phyloP scores from a whole-genome alignment of 2,888 invertebrate species.

The Caenorhabditis sp. region DNA sequence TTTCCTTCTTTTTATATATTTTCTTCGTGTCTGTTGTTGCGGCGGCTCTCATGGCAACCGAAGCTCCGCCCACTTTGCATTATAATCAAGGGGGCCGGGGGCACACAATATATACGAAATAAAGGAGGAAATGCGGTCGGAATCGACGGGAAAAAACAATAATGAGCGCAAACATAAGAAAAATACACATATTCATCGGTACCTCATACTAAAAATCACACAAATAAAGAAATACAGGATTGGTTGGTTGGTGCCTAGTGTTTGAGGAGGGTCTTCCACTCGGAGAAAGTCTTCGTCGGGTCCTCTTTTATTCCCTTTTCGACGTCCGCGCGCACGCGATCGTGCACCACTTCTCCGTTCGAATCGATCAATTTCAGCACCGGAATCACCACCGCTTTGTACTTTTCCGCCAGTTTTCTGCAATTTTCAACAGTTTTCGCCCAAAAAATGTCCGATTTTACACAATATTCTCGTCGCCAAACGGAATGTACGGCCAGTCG shows the following conservation, averaged over 20 bases:
- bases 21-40: neutral
- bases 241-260: neutral
- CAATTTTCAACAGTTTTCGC: neutral
- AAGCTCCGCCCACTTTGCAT: neutral
- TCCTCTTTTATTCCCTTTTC: constrained; percentile 62
- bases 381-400: constrained; percentile 70
- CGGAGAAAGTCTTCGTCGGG: constrained; percentile 40
- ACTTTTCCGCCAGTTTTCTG: constrained; percentile 70
- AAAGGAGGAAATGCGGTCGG: too few species aligned
- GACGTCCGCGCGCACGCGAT: constrained; percentile 67
- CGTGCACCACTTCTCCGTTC: constrained; percentile 69
- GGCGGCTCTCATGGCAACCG: neutral
- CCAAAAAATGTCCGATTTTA: constrained; percentile 19
- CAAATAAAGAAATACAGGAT: neutral
- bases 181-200: neutral
- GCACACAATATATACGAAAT: too few species aligned
- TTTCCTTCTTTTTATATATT: neutral
- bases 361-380: constrained; percentile 66
- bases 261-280: constrained; percentile 50
- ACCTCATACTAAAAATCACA: neutral
- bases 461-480: constrained; percentile 69
- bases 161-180: neutral
- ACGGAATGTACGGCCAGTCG: constrained; percentile 74
- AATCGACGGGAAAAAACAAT: too few species aligned
- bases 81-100: too few species aligned